Evolutionary conservation across 2,888 invertebrate species (phyloP).

Genomic region (Eupithecia inturbata): DNA sequence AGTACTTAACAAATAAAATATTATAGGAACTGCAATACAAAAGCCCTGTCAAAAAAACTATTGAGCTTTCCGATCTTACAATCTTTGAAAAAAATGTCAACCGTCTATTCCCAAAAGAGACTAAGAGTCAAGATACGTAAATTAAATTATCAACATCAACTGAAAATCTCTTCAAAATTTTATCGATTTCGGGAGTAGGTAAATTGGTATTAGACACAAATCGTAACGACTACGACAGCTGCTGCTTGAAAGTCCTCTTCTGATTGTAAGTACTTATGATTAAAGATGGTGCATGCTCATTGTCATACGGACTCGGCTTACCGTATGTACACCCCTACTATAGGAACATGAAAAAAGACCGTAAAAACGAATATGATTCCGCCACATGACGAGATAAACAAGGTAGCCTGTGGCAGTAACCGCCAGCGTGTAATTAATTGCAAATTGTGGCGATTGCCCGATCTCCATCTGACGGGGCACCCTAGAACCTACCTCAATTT

Average conservation of each 20-base stretch:
- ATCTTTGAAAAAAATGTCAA: slow-evolving; percentile 8
- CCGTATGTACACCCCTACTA: background rate
- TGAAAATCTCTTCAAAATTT: background rate
- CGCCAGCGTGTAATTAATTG: slow-evolving; percentile 66
- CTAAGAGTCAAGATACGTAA: background rate
- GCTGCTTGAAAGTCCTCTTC: background rate
- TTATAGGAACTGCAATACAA: background rate
- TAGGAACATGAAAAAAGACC: background rate
- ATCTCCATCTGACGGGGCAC: slow-evolving; percentile 47
- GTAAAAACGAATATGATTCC: slow-evolving; percentile 50
- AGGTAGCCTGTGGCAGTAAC: slow-evolving; percentile 50
- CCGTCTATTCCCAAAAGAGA: slow-evolving; percentile 7
- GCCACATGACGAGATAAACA: slow-evolving; percentile 49
- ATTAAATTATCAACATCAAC: slow-evolving; percentile 12
- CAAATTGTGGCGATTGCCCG: slow-evolving; percentile 64
- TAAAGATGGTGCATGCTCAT: slow-evolving; percentile 1
- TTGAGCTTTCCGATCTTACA: background rate
- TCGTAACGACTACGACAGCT: background rate
- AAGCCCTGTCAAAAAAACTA: background rate
- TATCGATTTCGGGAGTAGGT: background rate
- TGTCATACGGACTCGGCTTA: background rate
- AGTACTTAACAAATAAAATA: too few relatives aligned
- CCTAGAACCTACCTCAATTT: slow-evolving; percentile 36
- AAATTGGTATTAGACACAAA: background rate
- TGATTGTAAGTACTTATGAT: background rate